Evolutionary conservation across 2,888 invertebrate genomes (phyloP).

Genomic region (Zygaena filipendulae): DNA sequence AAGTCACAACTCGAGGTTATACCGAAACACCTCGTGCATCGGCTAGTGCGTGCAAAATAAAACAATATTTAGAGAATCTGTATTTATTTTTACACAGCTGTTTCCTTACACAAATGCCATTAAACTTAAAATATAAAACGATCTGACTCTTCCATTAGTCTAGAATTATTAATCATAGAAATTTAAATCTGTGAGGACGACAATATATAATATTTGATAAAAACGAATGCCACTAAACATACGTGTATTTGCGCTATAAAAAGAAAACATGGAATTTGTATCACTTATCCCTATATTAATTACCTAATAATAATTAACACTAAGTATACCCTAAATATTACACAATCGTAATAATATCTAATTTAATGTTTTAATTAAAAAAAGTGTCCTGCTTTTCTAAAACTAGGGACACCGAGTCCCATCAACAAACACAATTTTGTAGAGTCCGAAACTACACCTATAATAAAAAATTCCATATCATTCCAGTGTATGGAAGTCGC

Average conservation of each 20-base stretch:
- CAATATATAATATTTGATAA: slow-evolving; percentile 34
- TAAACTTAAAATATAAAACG: slow-evolving; percentile 62
- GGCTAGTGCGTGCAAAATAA: slow-evolving; percentile 31
- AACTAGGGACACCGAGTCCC: slow-evolving; percentile 19
- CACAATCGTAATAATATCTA: slow-evolving; percentile 27
- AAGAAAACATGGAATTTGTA: slow-evolving; percentile 39
- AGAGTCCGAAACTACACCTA: slow-evolving; percentile 13
- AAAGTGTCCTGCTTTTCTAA: slow-evolving; percentile 23
- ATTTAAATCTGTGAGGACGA: slow-evolving; percentile 48
- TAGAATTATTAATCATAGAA: slow-evolving; percentile 46
- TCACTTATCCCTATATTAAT: slow-evolving; percentile 26
- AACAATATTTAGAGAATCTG: slow-evolving; percentile 47
- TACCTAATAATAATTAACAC: slow-evolving; percentile 23
- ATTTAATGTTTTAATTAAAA: slow-evolving; percentile 15
- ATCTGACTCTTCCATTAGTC: slow-evolving; percentile 55
- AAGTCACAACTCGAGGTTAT: no score
- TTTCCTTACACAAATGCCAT: slow-evolving; percentile 46
- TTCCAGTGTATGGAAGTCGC: slow-evolving; percentile 29
- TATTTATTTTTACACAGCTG: slow-evolving; percentile 59
- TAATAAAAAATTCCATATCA: slow-evolving; percentile 20
- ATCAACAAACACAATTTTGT: slow-evolving; percentile 15
- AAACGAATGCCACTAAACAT: slow-evolving; percentile 42
- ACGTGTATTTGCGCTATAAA: slow-evolving; percentile 36
- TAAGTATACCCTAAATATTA: slow-evolving; percentile 39
- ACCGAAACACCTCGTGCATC: no score